Base-by-base conservation (phyloP, 92 coral and sea anemone species). In the Metridium senile region DNA sequence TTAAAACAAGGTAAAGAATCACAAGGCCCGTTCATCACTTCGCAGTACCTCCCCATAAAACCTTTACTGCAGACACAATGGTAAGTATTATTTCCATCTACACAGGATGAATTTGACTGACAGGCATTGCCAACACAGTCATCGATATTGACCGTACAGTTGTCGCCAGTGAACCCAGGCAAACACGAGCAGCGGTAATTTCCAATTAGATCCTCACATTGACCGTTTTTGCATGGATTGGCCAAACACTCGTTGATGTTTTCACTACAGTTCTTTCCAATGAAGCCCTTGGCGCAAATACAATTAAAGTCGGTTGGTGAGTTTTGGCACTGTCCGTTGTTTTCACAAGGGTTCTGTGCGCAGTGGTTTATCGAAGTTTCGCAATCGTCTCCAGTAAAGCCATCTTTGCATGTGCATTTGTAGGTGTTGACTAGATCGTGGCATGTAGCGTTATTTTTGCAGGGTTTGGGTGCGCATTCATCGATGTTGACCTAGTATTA, bases 1-100 rank as follows among this genome's bases (percentile, higher is more conserved):
- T 84, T 72, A 33, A n/a, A 16, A 46, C 88, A 84, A 19, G 88
- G 88, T 19, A 70, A 78, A 11, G 79, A 84, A 26, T 77, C 80
- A 33, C 88, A 84, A n/a, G 75, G 84, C 32, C 68, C 45, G 11
- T 71, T 46, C 52, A 62, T 57, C 8, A 33, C 21, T 73, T 84
- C 76, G 33, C 89, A 84, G 67, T 20, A 59, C 20, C 56, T 16
- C 32, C 89, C 89, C 7, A 54, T 72, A 28, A 47, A 73, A 10
- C 89, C 84, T 31, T 63, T 25, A 9, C 29, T 25, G 58, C 89
- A 84, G 0, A 30, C 9, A 26, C 89, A 84, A 45, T 20, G 11
- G 67, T 79, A 84, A 29, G 62, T 1, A 30, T 79, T 53, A 11
- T 78, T 68, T 26, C 71, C 80, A 66, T 84, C 89, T 18, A 58